Conservation (phyloP, 2,113 vertebrate genomes). For the Podilymbus podiceps region DNA sequence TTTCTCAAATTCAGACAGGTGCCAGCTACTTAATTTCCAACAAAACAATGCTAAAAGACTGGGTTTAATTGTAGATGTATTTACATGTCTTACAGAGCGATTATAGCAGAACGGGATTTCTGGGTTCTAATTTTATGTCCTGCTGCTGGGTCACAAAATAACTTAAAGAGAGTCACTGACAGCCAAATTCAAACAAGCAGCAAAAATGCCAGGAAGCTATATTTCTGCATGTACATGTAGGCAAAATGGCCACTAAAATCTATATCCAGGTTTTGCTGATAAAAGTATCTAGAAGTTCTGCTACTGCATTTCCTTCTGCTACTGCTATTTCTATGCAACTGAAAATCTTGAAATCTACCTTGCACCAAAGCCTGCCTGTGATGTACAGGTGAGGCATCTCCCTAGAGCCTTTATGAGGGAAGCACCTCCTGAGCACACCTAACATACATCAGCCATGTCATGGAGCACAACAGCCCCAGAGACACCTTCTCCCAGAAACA, state of each 20-base stretch:
- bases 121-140: not conserved
- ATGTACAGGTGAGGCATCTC: not conserved
- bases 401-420: not conserved
- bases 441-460: not conserved
- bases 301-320: not conserved
- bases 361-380: not conserved
- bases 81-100: constrained; percentile 2
- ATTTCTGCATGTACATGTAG: fast-evolving
- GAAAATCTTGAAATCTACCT: not conserved
- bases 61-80: constrained; percentile 44
- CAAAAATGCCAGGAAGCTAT: not conserved
- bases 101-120: constrained; percentile 23
- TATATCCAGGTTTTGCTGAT: not conserved
- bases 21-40: constrained; percentile 20
- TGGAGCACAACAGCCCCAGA: not conserved
- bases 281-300: not conserved
- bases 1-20: not conserved
- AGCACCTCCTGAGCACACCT: not conserved
- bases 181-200: not conserved
- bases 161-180: not conserved
- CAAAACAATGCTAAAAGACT: not conserved
- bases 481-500: not conserved
- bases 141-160: not conserved
- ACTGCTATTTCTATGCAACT: not conserved
- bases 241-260: not conserved